Evolutionary conservation across 2,888 invertebrate genomes (phyloP).

Genomic region (Poecilobothrus nobilitatus): DNA sequence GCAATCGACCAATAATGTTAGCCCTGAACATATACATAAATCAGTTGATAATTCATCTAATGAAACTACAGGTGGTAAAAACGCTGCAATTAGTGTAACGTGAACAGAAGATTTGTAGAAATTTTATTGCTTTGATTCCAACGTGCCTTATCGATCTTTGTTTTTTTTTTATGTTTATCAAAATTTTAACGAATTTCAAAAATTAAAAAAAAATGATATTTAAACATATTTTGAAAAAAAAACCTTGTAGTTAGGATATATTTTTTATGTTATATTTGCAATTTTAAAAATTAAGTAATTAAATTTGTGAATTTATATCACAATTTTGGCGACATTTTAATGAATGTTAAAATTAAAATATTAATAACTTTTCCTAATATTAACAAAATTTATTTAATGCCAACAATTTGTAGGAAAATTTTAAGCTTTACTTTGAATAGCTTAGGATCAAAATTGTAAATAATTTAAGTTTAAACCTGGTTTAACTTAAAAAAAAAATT

Average conservation of each 20-base stretch:
- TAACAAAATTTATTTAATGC: no score
- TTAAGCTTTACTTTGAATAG: background rate
- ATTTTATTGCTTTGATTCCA: background rate
- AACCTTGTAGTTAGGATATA: no score
- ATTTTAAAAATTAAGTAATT: no score
- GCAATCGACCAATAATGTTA: background rate
- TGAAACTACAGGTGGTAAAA: background rate
- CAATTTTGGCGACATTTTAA: no score
- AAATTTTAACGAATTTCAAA: background rate
- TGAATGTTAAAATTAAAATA: no score
- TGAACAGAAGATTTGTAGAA: background rate
- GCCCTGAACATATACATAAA: background rate
- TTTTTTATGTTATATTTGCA: no score
- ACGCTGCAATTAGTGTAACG: background rate
- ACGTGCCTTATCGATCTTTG: background rate
- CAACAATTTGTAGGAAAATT: background rate
- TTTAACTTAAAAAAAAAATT: no score
- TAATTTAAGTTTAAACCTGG: background rate
- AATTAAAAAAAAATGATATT: no score
- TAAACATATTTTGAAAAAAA: no score
- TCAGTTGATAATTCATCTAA: background rate
- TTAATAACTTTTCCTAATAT: no score
- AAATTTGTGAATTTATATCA: no score
- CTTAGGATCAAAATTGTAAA: background rate
- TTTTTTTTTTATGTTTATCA: background rate